Percentiles rank a stretch among this genome's conserved stretches.
phyloP scores from a whole-genome alignment of 2,888 invertebrate genomes.

The Bembecia ichneumoniformis region DNA sequence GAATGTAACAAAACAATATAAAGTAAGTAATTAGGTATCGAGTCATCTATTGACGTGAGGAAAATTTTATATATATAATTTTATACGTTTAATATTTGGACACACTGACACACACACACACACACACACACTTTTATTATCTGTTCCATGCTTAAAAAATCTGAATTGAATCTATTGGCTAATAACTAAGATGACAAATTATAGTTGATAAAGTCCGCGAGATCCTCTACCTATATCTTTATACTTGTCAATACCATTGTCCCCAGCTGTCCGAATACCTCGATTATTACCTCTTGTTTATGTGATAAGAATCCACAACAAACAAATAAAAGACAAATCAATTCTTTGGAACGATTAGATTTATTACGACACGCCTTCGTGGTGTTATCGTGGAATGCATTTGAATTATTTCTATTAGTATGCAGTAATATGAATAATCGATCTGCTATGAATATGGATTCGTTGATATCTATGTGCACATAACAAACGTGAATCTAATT shows the following conservation, averaged over 20 bases:
- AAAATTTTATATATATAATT: too few relatives aligned
- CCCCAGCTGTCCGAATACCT: slow-evolving; percentile 28
- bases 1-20: too few relatives aligned
- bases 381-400: neutral
- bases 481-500: slow-evolving; percentile 6
- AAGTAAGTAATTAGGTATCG: too few relatives aligned
- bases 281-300: slow-evolving; percentile 37
- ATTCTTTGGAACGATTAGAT: slow-evolving; percentile 31
- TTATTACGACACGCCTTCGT: neutral
- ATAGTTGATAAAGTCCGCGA: too few relatives aligned
- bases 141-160: too few relatives aligned
- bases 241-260: slow-evolving; percentile 20
- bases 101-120: too few relatives aligned
- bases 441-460: neutral
- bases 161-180: too few relatives aligned
- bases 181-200: too few relatives aligned
- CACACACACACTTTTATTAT: too few relatives aligned
- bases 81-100: too few relatives aligned
- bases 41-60: too few relatives aligned
- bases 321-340: slow-evolving; percentile 24
- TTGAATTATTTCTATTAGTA: neutral
- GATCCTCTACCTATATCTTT: too few relatives aligned
- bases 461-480: neutral
- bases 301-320: slow-evolving; percentile 49
- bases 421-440: neutral